Evolutionary conservation across 2,797 vertebrate genomes (phyloP), one percentile per base, ranked within the genome.

Genomic region (Ciconia nigra): DNA sequence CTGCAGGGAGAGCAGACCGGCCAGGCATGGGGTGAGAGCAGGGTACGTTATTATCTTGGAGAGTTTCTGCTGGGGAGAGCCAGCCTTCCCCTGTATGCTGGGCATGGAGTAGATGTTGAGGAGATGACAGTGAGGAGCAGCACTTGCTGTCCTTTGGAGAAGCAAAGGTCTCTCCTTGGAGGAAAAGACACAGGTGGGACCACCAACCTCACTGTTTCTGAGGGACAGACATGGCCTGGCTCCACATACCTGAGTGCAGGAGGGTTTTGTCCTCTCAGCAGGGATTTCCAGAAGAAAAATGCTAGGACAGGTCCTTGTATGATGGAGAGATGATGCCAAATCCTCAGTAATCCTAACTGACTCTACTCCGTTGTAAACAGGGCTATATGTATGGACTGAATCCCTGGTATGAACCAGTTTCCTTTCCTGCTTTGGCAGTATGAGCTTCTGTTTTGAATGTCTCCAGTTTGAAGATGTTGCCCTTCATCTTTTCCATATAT

Each of bases 71-170:
- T 37, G 37, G 19, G 17, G 8, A 67, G 59, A 87, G 51, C 62
- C 58, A 28, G 2, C 25, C 3, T 31, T 76, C 19, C 21, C 18
- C 61, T 31, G 15, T 3, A 13, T 24, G 11, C 25, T 31, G 28
- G 63, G 26, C 46, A 19, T 4, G n/a, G 61, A 0, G 1, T 5
- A 16, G 51, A 7, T 46, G 35, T 11, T 0, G 0, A 24, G 41
- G 35, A 51, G 54, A 11, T 12, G 28, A 8, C 13, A 26, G 18
- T 3, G 79, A 76, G 62, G 42, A 76, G 3, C 29, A 66, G 22
- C 42, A 16, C 15, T 17, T 42, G 44, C 28, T 77, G 73, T 42
- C 9, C 31, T 42, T 20, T 41, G 59, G 42, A 66, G 71, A 51
- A 37, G 12, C 3, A 1, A 39, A 73, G 29, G 13, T 21, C 31